Conservation (phyloP, 1,140 invertebrate genomes). For the Helicoverpa armigera region DNA sequence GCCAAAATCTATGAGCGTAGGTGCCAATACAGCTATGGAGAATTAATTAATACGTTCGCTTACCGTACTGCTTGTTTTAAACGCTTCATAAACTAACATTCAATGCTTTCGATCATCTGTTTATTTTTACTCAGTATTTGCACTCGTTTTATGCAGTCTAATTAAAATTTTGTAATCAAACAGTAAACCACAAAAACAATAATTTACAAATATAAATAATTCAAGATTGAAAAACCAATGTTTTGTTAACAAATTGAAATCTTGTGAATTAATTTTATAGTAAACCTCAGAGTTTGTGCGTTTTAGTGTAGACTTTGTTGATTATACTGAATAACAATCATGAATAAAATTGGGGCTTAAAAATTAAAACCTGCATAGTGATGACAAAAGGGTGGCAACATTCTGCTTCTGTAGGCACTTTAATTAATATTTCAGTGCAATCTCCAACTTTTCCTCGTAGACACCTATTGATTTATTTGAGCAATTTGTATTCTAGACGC, state of each 20-base stretch:
- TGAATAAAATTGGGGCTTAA: constrained; percentile 5
- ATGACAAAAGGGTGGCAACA: constrained; percentile 21
- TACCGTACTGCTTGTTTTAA: not conserved
- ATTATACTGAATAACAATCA: not conserved
- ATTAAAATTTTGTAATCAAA: not conserved
- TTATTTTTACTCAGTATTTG: no score
- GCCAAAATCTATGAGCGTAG: constrained; percentile 40
- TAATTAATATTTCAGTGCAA: constrained; percentile 32
- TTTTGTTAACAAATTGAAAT: constrained; percentile 7
- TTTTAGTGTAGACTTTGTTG: not conserved
- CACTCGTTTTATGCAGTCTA: not conserved
- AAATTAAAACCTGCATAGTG: constrained; percentile 33
- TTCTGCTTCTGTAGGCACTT: constrained; percentile 13
- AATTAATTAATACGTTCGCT: constrained; percentile 25
- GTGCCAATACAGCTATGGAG: constrained; percentile 28
- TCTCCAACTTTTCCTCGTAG: constrained; percentile 15
- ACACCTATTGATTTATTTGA: constrained; percentile 62
- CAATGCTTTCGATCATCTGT: not conserved
- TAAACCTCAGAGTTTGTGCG: constrained; percentile 1
- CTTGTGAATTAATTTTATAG: constrained; percentile 27
- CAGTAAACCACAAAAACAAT: not conserved
- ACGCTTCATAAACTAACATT: not conserved
- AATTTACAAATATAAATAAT: not conserved
- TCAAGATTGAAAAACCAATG: not conserved
- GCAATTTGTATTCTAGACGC: constrained; percentile 76